Base-by-base conservation (phyloP, 30 jellyfish, hydroid and myxozoan genomes). In the Aurelia coerulea region DNA sequence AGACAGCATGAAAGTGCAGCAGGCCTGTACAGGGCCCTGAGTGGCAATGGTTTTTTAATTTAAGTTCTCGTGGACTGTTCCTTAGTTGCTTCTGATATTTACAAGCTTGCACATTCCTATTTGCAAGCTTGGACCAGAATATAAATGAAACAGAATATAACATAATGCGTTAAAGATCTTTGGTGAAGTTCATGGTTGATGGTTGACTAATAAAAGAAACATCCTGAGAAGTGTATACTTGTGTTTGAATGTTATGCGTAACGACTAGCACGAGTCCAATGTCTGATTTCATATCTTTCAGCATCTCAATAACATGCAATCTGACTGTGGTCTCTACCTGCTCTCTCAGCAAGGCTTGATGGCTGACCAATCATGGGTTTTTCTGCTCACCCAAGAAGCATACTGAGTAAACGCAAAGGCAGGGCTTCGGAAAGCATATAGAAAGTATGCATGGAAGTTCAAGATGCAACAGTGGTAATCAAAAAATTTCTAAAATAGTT, bases 391-490 rank as follows among this genome's bases (percentile, higher is more conserved):
- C 53, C 53, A 42, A 42, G 53, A 42, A 42, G 53, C 53, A 42
- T 42, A 42, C 53, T 42, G 11, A 42, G 53, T 10, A 42, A 42
- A 42, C 53, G 53, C 10, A 42, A 42, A 42, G 53, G 5, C 53
- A 42, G 53, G 53, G 53, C 53, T 42, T 42, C 53, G 5, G 53
- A 42, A 42, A 42, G 12, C 53, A 6, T 42, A 42, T 2, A 42
- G 53, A 42, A 42, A 42, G 72, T 62, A 62, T 62, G 72, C 72
- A 62, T 31, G 32, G 10, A 62, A 62, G 72, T 62, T 9, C 9
- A 62, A 62, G 72, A 62, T 29, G 72, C 72, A 62, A 62, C 72
- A 62, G 31, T 62, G 69, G 72, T 62, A 62, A 62, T 62, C 18
- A 62, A 62, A 5, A 62, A 62, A 62, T 62, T 31, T 23, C 42